These are phyloP conservation scores for Psammodynastes pulverulentus DNA, from an alignment of 2,113 vertebrate genomes.

Conservation along the genomic window DNA sequence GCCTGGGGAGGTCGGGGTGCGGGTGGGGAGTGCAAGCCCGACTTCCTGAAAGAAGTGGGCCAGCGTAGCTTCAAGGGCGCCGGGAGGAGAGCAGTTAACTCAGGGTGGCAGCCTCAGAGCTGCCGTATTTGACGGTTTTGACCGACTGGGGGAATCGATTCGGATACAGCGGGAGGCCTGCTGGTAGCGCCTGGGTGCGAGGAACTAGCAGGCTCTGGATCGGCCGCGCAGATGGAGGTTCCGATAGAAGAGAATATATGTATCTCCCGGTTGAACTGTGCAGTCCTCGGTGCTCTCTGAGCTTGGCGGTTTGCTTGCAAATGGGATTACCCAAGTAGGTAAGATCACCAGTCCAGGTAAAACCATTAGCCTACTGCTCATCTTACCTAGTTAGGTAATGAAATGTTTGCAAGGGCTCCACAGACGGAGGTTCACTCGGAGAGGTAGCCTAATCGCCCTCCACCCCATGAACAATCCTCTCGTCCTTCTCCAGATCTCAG, in stretches of 20 bases:
- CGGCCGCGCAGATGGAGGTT: background rate
- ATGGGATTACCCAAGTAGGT: background rate
- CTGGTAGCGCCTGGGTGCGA: background rate
- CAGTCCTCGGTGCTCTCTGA: background rate
- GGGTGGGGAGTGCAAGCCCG: background rate
- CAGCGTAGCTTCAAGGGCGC: background rate
- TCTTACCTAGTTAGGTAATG: background rate
- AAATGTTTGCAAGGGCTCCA: background rate
- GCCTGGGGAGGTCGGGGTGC: background rate
- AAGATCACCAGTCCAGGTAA: background rate
- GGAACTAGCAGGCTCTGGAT: background rate
- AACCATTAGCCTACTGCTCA: background rate
- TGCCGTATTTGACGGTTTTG: too few species aligned
- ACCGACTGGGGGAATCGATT: background rate
- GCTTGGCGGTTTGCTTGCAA: background rate
- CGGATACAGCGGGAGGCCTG: too few species aligned
- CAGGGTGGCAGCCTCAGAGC: background rate
- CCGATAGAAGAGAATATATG: background rate
- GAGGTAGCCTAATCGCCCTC: background rate
- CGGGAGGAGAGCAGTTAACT: background rate
- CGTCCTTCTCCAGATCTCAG: background rate
- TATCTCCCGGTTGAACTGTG: background rate
- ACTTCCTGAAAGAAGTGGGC: background rate
- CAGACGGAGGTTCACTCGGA: background rate
- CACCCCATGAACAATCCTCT: background rate